Conservation (phyloP, 2,888 invertebrate species). For the Odontocerum albicorne region DNA sequence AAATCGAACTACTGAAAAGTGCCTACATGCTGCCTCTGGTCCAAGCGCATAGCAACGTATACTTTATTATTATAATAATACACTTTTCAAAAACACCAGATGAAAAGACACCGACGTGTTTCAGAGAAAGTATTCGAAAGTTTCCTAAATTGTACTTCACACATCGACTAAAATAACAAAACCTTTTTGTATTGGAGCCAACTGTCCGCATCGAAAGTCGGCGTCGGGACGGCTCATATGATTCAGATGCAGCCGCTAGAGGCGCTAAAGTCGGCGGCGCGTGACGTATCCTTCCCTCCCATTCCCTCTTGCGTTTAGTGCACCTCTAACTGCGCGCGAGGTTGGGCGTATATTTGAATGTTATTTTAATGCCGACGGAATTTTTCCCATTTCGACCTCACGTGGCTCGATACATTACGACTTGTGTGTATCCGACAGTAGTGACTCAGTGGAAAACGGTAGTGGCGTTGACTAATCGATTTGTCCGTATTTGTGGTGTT, state of each 20-base stretch:
- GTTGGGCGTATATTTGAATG: neutral
- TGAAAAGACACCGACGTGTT: too few species aligned
- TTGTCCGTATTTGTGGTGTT: neutral
- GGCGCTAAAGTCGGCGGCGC: conserved; percentile 16
- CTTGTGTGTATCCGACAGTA: conserved; percentile 7
- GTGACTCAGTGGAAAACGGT: conserved; percentile 19
- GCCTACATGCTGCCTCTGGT: too few species aligned
- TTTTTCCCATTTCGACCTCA: conserved; percentile 9
- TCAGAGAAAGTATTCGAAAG: too few species aligned
- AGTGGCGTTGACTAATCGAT: conserved; percentile 23
- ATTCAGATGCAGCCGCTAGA: conserved; percentile 10
- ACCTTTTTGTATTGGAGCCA: too few species aligned
- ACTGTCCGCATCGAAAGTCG: neutral
- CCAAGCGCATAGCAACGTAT: too few species aligned
- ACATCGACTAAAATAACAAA: too few species aligned
- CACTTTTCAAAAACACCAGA: too few species aligned
- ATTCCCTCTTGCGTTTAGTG: conserved; percentile 13
- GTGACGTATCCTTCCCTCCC: too few species aligned
- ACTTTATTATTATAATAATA: too few species aligned
- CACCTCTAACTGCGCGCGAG: conserved; percentile 21
- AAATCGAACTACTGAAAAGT: too few species aligned
- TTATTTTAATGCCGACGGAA: neutral
- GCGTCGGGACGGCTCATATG: conserved; percentile 2
- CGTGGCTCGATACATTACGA: conserved; percentile 23
- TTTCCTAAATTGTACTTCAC: too few species aligned